Base-by-base conservation (phyloP, 2,113 vertebrate species). In the Chauna torquata region DNA sequence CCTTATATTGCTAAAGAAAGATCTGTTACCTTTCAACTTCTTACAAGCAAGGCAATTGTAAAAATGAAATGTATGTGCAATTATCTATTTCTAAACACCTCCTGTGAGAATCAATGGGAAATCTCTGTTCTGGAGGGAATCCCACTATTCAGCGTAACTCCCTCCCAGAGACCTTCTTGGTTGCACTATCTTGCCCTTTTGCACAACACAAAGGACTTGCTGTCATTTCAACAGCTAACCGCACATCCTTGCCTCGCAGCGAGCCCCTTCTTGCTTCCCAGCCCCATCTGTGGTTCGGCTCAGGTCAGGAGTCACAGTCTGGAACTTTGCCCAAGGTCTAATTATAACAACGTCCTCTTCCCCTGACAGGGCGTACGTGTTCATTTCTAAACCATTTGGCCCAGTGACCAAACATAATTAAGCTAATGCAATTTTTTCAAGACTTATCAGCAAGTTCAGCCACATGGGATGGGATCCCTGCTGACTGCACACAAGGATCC, bases 371-470 rank as follows among this genome's bases (percentile, higher is more conserved):
- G 75, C 0, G 42, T 94, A 95, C 91, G 36, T 97, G 95, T 95
- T 97, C 79, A 72, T 94, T 94, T 89, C 83, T 92, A 94, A 97
- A 89, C 57, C 70, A 52, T 71, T 97, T 96, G 96, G 95, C 95
- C 71, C 96, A 84, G 71, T 86, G 72, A 94, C 91, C 96, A 97
- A 97, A 90, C 28, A 68, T 90, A 97, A 96, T 95, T 96, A 87
- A 82, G 66, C 65, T 92, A 95, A 97, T 78, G 45, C 44, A 90
- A 69, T 95, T 97, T 96, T 97, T 80, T 64, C 74, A 65, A 91
- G 71, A 42, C 65, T 96, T 94, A 96, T 96, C 97, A 88, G 91
- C 96, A 86, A 36, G 38, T 86, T 81, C 79, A 81, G 36, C n/a
- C 58, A 36, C 92, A 34, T 66, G 81, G 84, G 59, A 97, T 82